Base-by-base conservation (phyloP, 2,113 vertebrate species). In the Crocuta crocuta region DNA sequence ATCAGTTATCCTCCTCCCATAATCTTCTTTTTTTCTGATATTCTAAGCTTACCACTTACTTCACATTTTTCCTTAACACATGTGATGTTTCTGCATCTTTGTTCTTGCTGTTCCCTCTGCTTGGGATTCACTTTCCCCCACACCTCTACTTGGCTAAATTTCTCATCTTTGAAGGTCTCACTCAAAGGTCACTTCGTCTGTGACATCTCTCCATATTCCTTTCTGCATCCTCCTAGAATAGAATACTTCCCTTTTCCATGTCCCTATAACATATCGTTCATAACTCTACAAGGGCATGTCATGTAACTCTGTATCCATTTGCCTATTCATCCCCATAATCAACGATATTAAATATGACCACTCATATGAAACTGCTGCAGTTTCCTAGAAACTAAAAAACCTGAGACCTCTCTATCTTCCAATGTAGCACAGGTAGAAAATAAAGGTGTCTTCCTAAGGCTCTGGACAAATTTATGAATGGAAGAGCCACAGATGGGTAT, bases 331-430 rank as follows among this genome's bases (percentile, higher is more conserved):
- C 12, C 80, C 31, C 26, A 70, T 26, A 39, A 87, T 86, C 58
- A 58, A 2, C 21, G 90, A 66, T 13, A 68, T 35, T 35, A 90
- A 87, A 74, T 5, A 88, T 9, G 91, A 53, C 1, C 48, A 66
- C 16, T 80, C 45, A 66, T 23, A 53, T 4, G 45, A 89, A 84
- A 94, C 50, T 65, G 28, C 10, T 78, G 5, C 43, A 78, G 43
- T 83, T 96, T 97, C 17, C 48, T 86, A 26, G 80, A 89, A 8
- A 23, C 35, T n/a, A 73, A 86, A 76, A 81, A 83, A 61, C 8
- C 12, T 66, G 9, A 17, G 17, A 65, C 12, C 3, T 68, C 55
- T 91, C 48, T 89, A 50, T 45, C 2, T 94, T 86, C 19, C 39
- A 33, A 48, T 1, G 6, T 10, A 70, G 43, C n/a, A 7, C 1